A percentile compares a stretch with the other conserved stretches of the same genome.
phyloP scores from a whole-genome alignment of 2,888 invertebrate genomes.

The Hirtodrosophila histrioides region DNA sequence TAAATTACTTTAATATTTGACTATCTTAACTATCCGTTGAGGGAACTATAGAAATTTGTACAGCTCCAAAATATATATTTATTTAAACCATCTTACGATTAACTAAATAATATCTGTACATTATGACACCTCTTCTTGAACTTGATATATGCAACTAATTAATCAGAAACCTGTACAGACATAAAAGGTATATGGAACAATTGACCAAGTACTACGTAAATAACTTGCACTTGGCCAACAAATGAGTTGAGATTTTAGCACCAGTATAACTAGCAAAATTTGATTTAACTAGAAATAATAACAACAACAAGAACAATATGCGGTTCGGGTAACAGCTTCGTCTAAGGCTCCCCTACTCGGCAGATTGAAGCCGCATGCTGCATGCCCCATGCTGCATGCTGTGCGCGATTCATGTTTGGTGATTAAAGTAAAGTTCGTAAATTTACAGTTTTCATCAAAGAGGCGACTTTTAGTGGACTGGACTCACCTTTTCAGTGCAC shows the following conservation, averaged over 20 bases:
- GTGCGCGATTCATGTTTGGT: slow-evolving; percentile 83
- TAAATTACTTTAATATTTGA: too few species aligned
- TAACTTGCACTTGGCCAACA: slow-evolving; percentile 16
- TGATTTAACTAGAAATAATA: slow-evolving; percentile 43
- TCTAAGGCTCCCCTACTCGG: too few species aligned
- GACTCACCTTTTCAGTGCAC: slow-evolving; percentile 81
- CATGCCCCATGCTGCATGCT: slow-evolving; percentile 67
- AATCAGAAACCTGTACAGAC: background rate
- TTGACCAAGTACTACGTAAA: background rate
- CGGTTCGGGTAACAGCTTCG: slow-evolving; percentile 4
- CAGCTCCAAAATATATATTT: too few species aligned
- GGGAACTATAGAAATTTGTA: too few species aligned
- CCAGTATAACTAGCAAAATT: slow-evolving; percentile 30
- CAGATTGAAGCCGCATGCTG: slow-evolving; percentile 54
- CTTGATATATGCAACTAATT: background rate
- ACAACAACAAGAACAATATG: slow-evolving; percentile 30
- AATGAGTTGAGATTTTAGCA: slow-evolving; percentile 41
- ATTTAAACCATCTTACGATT: too few species aligned
- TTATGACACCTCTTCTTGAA: too few species aligned
- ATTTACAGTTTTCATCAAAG: slow-evolving; percentile 84
- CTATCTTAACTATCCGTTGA: too few species aligned
- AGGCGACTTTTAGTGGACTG: slow-evolving; percentile 80
- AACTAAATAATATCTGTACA: too few species aligned
- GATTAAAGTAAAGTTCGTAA: slow-evolving; percentile 83
- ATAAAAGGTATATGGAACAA: background rate